Percentiles rank a stretch among this genome's conserved stretches.
Evolutionary conservation across 2,113 vertebrate genomes (phyloP).

Genomic region (Ictidomys tridecemlineatus): DNA sequence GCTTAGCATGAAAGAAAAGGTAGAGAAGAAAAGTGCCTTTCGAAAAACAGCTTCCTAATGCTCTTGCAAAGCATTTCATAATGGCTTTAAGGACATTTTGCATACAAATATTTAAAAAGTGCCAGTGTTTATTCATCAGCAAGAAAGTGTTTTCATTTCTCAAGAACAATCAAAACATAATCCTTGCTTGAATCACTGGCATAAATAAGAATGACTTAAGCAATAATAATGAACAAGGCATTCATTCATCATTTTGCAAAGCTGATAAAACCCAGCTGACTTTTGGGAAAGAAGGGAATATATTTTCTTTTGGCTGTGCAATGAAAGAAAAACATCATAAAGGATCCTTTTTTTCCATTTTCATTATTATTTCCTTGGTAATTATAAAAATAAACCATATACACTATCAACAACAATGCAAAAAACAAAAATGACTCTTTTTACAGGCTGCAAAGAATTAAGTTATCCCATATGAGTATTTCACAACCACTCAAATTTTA

Average conservation of each 20-base stretch:
- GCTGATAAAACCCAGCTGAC: conserved; percentile 86
- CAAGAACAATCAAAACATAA: conserved; percentile 90
- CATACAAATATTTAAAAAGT: conserved; percentile 89
- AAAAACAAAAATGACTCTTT: conserved; percentile 57
- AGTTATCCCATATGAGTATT: conserved; percentile 41
- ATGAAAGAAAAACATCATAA: conserved; percentile 68
- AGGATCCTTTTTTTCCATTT: conserved; percentile 60
- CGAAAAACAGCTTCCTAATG: conserved; percentile 84
- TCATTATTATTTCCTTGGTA: conserved; percentile 71
- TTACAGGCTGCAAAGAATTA: conserved; percentile 18
- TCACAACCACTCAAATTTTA: conserved; percentile 51
- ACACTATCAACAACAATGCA: neutral
- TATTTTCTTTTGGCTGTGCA: conserved; percentile 75
- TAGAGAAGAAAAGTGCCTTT: conserved; percentile 85
- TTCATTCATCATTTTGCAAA: conserved; percentile 88
- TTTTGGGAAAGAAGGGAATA: conserved; percentile 78
- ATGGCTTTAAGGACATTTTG: conserved; percentile 88
- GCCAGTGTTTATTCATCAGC: conserved; percentile 89
- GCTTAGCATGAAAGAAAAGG: conserved; percentile 90
- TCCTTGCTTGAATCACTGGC: conserved; percentile 88
- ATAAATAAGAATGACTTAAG: conserved; percentile 88
- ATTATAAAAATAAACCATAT: conserved; percentile 60
- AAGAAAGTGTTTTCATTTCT: conserved; percentile 88
- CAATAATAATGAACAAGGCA: conserved; percentile 88
- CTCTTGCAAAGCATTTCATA: conserved; percentile 89